phyloP scores from a whole-genome alignment of 2,888 invertebrate genomes.

The Caenorhabditis virilis region DNA sequence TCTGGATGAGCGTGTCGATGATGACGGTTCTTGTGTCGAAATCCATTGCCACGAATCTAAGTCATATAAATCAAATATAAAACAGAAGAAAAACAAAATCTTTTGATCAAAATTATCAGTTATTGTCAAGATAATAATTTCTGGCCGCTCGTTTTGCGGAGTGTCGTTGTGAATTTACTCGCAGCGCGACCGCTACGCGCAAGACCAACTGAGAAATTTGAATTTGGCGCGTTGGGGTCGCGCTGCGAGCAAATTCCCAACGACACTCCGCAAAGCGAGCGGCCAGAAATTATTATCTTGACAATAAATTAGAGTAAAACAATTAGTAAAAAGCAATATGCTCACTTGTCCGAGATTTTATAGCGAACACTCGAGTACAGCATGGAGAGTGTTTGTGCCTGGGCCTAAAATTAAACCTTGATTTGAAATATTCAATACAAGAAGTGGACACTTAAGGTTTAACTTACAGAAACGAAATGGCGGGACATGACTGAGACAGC shows the following conservation, averaged over 20 bases:
- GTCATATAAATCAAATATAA: constrained; percentile 6
- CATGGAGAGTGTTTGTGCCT: constrained; percentile 1
- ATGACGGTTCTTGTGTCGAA: constrained; percentile 6
- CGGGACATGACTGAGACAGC: constrained; percentile 4
- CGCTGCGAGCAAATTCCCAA: too few species aligned
- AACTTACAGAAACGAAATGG: constrained; percentile 4
- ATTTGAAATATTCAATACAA: constrained; percentile 6
- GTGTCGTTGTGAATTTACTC: too few species aligned
- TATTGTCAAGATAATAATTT: too few species aligned
- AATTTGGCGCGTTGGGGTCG: too few species aligned
- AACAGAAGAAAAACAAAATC: constrained; percentile 6
- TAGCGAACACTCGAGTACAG: constrained; percentile 3
- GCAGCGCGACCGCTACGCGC: too few species aligned
- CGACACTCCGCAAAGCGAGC: too few species aligned
- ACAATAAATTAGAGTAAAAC: constrained; percentile 7
- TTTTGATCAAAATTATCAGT: constrained; percentile 8
- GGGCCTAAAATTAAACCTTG: constrained; percentile 8
- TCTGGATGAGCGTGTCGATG: constrained; percentile 8
- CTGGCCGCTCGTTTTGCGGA: too few species aligned
- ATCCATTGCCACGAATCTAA: constrained; percentile 10
- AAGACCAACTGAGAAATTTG: too few species aligned
- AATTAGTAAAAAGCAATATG: constrained; percentile 7
- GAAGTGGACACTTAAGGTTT: constrained; percentile 6
- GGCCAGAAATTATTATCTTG: too few species aligned
- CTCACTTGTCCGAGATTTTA: constrained; percentile 6